Base-by-base conservation (phyloP, 2,888 invertebrate genomes). In the Apoda limacodes region DNA sequence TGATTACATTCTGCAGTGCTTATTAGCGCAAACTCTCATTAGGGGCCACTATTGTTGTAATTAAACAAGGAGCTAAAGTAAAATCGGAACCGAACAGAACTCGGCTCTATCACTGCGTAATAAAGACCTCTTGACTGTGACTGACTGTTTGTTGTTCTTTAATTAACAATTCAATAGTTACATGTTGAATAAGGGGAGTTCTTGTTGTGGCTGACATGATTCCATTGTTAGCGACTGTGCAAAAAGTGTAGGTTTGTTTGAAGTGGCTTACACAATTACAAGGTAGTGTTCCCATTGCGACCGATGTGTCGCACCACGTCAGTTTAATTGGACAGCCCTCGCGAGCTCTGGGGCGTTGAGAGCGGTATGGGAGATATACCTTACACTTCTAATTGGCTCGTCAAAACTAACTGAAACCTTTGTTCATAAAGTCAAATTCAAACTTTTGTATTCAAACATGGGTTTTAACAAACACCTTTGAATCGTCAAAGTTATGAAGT, bases 11-110 rank as follows among this genome's bases (percentile, higher is more conserved):
- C 71, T 76, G 72, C 67, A 70, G 75, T 65, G 70, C 76, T 78
- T 80, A 78, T 78, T 78, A 80, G 69, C 69, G 72, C 75, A 74
- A 75, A 75, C 68, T 75, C 78, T 78, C 76, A 76, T 78, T 78
- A 80, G 75, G 67, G 69, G 64, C 68, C 65, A 76, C 78, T 78
- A 78, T 78, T 80, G 78, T 80, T 78, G 74, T 76, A 78, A 80
- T 78, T 80, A 75, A 78, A 76, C 75, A 71, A 71, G 70, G 66
- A 64, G 62, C n/a, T n/a, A n/a, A n/a, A n/a, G n/a, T 63, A 62
- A 66, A 61, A 61, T 60, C 61, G 57, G 59, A 59, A 59, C 56
- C 51, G 55, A 52, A 48, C 46, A 40, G 49, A 69, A 65, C 53
- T 54, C 52, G 49, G 43, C 63, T 60, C 46, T 70, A 59, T 48